A percentile compares a stretch with the other conserved stretches of the same genome.
phyloP scores from a whole-genome alignment of 1,140 invertebrate genomes.

The Lucilia sericata region DNA sequence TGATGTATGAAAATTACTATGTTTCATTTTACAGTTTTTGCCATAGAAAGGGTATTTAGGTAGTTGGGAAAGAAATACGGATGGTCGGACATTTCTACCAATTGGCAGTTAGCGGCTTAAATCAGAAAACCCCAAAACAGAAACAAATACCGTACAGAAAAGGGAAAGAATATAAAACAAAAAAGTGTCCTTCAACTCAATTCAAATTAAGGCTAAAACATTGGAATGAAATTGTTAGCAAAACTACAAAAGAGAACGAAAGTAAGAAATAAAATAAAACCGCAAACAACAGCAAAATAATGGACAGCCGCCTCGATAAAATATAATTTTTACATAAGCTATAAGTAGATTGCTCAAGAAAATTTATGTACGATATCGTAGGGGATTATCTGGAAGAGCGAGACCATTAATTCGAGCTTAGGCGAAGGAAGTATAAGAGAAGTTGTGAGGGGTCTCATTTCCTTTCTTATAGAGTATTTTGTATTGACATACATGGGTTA shows the following conservation, averaged over 20 bases:
- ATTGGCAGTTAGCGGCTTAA: background rate
- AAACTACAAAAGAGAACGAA: background rate
- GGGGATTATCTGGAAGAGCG: too few relatives aligned
- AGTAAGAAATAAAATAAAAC: background rate
- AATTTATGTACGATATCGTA: too few relatives aligned
- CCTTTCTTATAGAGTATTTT: too few relatives aligned
- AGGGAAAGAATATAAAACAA: background rate
- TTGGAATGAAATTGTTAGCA: background rate
- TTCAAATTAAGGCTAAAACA: background rate
- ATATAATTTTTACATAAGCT: background rate
- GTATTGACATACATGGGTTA: too few relatives aligned
- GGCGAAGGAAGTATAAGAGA: too few relatives aligned
- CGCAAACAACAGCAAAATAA: background rate
- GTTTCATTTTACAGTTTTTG: too few relatives aligned
- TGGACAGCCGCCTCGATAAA: background rate
- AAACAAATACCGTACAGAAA: background rate
- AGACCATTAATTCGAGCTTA: too few relatives aligned
- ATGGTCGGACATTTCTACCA: background rate
- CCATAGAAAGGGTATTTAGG: background rate
- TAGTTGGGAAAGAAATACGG: too few relatives aligned
- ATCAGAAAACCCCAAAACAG: background rate
- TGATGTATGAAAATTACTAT: too few relatives aligned
- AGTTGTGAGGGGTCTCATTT: too few relatives aligned
- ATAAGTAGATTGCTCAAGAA: too few relatives aligned
- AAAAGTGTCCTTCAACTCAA: conserved; percentile 7